Conservation (phyloP, 2,797 vertebrate genomes). For the Merluccius polli region DNA sequence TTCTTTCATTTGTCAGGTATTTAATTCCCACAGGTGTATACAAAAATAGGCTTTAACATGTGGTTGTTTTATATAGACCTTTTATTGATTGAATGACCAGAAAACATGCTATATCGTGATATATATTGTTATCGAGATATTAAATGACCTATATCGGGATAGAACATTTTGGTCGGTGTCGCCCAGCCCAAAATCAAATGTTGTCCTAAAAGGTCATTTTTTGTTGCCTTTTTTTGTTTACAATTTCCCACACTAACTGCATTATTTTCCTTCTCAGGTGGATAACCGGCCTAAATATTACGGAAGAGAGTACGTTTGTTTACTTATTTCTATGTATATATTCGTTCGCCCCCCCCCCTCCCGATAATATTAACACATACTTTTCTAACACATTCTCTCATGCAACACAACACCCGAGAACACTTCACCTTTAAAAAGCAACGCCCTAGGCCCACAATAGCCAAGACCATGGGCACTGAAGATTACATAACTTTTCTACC, state of each 20-base stretch:
- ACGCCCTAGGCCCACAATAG: background rate
- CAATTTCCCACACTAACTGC: background rate
- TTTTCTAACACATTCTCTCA: background rate
- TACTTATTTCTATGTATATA: background rate
- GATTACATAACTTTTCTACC: background rate
- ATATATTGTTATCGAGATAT: no score
- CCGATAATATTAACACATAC: background rate
- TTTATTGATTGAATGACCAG: no score
- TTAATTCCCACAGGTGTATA: no score
- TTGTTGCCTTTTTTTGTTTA: slow-evolving; percentile 4
- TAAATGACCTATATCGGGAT: no score
- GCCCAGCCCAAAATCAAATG: no score
- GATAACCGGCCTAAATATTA: slow-evolving; percentile 98
- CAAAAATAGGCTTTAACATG: no score
- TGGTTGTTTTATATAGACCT: no score
- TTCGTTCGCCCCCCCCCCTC: background rate
- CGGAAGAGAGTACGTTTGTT: slow-evolving; percentile 92
- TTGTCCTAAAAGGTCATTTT: background rate
- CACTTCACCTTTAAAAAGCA: background rate
- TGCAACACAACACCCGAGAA: background rate
- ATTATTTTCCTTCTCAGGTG: slow-evolving; percentile 73
- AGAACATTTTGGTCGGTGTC: no score
- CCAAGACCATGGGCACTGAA: background rate
- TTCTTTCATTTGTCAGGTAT: no score
- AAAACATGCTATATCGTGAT: no score